Conservation (phyloP, 2,797 vertebrate genomes). For the Coregonus suidteri region DNA sequence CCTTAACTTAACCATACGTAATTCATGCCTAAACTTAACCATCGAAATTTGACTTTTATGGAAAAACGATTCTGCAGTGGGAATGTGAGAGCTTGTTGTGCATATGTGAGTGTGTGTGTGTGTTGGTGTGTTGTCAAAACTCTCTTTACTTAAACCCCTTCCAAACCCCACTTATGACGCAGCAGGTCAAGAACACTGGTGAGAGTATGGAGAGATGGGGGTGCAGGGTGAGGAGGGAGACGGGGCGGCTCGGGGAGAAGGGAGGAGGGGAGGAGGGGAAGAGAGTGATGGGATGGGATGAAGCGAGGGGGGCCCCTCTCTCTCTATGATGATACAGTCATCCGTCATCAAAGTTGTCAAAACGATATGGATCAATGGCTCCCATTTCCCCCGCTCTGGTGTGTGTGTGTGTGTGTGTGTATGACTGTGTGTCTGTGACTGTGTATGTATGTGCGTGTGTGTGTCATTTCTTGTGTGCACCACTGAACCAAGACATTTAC, state of each 20-base stretch:
- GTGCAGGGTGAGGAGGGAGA: not conserved
- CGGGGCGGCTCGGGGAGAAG: constrained; percentile 29
- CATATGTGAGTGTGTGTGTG: not conserved
- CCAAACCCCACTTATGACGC: constrained; percentile 41
- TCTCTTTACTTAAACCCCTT: constrained; percentile 33
- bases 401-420: constrained; percentile 5
- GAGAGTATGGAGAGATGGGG: not conserved
- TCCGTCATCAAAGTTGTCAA: constrained; percentile 70
- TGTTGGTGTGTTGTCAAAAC: not conserved
- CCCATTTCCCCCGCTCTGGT: constrained; percentile 56
- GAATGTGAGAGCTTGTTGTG: not conserved
- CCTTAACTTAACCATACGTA: too few relatives aligned
- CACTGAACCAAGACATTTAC: not conserved
- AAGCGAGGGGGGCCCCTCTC: constrained; percentile 31
- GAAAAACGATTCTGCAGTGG: too few relatives aligned
- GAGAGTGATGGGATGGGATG: not conserved
- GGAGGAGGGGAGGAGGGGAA: not conserved
- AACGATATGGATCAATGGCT: constrained; percentile 65
- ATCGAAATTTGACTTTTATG: not conserved
- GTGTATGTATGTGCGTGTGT: constrained; percentile 1
- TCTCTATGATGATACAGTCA: constrained; percentile 67
- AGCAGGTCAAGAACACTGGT: not conserved
- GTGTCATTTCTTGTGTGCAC: not conserved
- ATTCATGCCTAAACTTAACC: too few relatives aligned
- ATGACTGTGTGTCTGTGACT: not conserved